phyloP scores from a whole-genome alignment of 2,113 vertebrate species.

The Petrocephalus microphthalmus region DNA sequence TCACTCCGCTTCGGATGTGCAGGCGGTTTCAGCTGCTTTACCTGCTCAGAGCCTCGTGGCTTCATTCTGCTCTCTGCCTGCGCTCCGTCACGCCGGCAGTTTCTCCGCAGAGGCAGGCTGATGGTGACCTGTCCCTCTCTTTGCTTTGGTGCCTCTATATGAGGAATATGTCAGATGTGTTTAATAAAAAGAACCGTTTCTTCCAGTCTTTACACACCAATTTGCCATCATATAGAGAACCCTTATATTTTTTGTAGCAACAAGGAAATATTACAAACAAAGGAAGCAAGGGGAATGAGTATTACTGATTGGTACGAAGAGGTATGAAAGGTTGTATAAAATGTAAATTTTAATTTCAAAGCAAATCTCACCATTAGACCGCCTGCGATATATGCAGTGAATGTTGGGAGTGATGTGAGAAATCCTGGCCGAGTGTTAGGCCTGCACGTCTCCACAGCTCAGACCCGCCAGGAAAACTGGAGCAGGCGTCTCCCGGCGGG shows the following conservation, averaged over 20 bases:
- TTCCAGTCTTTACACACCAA: not conserved
- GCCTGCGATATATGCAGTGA: not conserved
- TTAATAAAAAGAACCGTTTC: not conserved
- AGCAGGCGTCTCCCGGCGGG: not conserved
- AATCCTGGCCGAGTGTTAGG: not conserved
- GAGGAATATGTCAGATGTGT: not conserved
- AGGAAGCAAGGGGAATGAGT: not conserved
- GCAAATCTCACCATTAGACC: not conserved
- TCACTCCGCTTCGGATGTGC: too few relatives aligned
- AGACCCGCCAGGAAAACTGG: not conserved
- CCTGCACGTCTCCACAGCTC: not conserved
- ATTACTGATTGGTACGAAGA: not conserved
- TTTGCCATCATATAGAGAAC: not conserved
- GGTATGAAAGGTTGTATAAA: not conserved
- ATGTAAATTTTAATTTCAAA: not conserved
- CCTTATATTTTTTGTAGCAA: not conserved
- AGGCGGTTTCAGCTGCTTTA: too few relatives aligned
- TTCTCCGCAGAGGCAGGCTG: not conserved
- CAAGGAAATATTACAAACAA: not conserved
- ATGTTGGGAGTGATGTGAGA: not conserved
- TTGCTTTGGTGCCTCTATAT: not conserved
- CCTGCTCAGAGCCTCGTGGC: not conserved
- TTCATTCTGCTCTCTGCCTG: not conserved
- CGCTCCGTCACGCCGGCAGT: not conserved
- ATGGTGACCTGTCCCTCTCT: not conserved